A percentile compares a stretch with the other conserved stretches of the same genome.
These are phyloP conservation scores for Zaprionus ghesquierei DNA, from an alignment of 1,140 invertebrate genomes.

Conservation along the genomic window DNA sequence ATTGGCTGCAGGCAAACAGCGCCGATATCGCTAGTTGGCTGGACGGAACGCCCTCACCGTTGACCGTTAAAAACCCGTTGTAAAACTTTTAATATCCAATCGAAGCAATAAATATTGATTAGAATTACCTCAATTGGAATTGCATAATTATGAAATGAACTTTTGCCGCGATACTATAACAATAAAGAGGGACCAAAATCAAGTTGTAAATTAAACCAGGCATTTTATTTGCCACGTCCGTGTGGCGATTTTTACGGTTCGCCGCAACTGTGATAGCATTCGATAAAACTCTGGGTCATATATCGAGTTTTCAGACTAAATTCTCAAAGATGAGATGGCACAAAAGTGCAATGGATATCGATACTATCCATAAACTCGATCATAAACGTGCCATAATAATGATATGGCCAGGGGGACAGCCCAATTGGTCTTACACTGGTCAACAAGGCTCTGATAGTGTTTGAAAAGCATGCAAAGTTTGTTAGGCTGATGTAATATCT, in stretches of 20 bases:
- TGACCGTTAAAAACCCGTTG: conserved; percentile 54
- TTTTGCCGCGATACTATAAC: conserved; percentile 26
- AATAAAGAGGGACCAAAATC: conserved; percentile 54
- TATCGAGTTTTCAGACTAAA: background rate
- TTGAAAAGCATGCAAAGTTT: background rate
- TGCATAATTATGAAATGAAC: conserved; percentile 39
- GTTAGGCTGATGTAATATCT: background rate
- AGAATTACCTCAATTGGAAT: conserved; percentile 25
- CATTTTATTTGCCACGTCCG: conserved; percentile 42
- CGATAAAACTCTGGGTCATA: conserved; percentile 11
- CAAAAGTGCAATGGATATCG: background rate
- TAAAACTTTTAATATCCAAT: conserved; percentile 47
- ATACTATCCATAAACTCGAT: conserved; percentile 25
- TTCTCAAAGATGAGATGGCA: background rate
- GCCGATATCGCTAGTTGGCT: conserved; percentile 85
- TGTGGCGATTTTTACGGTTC: conserved; percentile 58
- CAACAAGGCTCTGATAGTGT: background rate
- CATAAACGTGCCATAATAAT: conserved; percentile 23
- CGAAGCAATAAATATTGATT: conserved; percentile 30
- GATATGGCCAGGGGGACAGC: background rate
- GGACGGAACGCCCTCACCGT: conserved; percentile 33
- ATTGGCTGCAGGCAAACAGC: conserved; percentile 86
- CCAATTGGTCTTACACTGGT: conserved; percentile 1
- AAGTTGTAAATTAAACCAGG: conserved; percentile 55
- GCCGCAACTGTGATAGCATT: conserved; percentile 5